These are phyloP conservation scores for Melanocharis versteri DNA, from an alignment of 2,113 vertebrate genomes.

Conservation along the genomic window DNA sequence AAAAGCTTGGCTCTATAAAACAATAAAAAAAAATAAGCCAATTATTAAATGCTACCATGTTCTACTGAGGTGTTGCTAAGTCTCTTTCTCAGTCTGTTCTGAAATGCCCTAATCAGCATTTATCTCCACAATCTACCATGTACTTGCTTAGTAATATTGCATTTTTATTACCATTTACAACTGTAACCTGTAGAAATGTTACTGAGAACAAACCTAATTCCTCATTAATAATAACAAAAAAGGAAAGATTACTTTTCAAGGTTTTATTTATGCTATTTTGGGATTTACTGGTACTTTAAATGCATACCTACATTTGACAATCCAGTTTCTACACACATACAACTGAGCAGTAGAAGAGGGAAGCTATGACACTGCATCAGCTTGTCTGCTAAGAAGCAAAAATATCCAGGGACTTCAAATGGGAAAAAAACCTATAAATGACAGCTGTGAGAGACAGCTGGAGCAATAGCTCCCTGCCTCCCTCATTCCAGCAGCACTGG, in stretches of 20 bases:
- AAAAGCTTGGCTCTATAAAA: neutral
- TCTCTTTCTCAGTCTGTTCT: neutral
- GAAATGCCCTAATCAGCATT: neutral
- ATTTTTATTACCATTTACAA: slow-evolving; percentile 5
- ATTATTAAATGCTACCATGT: neutral
- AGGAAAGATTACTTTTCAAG: slow-evolving; percentile 23
- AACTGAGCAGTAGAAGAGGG: neutral
- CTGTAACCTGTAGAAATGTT: neutral
- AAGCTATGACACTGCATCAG: neutral
- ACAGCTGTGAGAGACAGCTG: neutral
- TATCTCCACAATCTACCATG: neutral
- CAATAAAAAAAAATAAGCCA: neutral
- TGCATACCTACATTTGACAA: neutral
- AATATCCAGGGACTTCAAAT: neutral
- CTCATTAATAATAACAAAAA: slow-evolving; percentile 19
- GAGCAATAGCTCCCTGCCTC: neutral
- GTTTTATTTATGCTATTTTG: slow-evolving; percentile 35
- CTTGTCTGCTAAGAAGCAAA: neutral
- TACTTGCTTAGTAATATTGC: neutral
- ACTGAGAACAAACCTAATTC: neutral
- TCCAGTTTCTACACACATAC: neutral
- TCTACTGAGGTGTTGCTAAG: neutral
- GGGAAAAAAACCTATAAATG: neutral
- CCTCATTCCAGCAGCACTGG: neutral
- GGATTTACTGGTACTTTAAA: slow-evolving; percentile 55